These are phyloP conservation scores for Drosophila mauritiana DNA, from an alignment of 1,140 invertebrate genomes.

Conservation along the genomic window DNA sequence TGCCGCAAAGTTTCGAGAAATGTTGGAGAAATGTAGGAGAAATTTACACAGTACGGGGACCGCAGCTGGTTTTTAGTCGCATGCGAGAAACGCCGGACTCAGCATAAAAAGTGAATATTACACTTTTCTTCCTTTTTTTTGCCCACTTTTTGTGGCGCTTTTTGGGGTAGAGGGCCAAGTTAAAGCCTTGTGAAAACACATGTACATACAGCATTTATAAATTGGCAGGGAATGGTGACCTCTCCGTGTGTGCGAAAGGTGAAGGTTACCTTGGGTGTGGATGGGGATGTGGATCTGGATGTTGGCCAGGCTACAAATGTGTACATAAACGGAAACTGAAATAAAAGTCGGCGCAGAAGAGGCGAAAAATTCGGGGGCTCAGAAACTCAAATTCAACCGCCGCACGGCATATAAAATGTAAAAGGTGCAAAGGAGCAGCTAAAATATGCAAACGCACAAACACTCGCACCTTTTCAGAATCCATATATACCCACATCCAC, in stretches of 20 bases:
- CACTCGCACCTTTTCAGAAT: conserved; percentile 2
- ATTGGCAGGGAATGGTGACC: conserved; percentile 69
- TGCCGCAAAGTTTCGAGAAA: conserved; percentile 50
- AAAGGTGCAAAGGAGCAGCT: conserved; percentile 66
- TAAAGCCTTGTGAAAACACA: conserved; percentile 50
- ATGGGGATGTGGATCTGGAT: conserved; percentile 31
- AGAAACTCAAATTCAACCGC: conserved; percentile 68
- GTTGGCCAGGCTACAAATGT: conserved; percentile 68
- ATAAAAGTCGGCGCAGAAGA: conserved; percentile 58
- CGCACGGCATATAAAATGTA: conserved; percentile 62
- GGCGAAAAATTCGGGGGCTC: conserved; percentile 35
- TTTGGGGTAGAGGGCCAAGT: conserved; percentile 13
- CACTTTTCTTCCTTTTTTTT: conserved; percentile 32
- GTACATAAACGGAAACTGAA: conserved; percentile 78
- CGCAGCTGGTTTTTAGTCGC: conserved; percentile 65
- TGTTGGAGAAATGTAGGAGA: conserved; percentile 24
- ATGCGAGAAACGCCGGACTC: conserved; percentile 58
- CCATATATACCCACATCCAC: conserved; percentile 8
- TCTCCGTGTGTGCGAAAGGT: conserved; percentile 70
- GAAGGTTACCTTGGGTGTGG: conserved; percentile 43
- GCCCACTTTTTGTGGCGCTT: background rate
- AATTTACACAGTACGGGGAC: conserved; percentile 33
- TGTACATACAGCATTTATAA: conserved; percentile 77
- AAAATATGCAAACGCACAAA: conserved; percentile 57
- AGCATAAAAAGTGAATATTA: conserved; percentile 81